These are phyloP conservation scores for Platysternon megacephalum DNA, from an alignment of 2,113 vertebrate genomes.

Conservation along the genomic window DNA sequence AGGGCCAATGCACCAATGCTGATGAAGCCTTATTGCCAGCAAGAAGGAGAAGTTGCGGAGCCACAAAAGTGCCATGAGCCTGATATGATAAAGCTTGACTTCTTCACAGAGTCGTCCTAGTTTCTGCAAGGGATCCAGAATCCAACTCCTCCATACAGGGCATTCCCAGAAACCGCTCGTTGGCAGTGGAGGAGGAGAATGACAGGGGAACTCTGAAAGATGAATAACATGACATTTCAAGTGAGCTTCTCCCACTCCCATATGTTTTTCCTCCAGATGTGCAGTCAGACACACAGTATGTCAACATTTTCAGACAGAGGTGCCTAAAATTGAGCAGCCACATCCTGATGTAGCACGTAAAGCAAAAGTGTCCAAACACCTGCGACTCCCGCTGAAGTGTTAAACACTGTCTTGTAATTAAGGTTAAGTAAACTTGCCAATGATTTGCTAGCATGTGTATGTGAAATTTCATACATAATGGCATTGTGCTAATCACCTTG, in stretches of 20 bases:
- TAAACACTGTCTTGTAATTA: background rate
- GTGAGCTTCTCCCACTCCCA: background rate
- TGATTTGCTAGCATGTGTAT: background rate
- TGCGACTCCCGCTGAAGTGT: background rate
- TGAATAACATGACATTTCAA: background rate
- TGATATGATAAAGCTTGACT: background rate
- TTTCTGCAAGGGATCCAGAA: background rate
- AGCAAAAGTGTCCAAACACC: background rate
- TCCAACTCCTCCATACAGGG: background rate
- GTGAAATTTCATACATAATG: background rate
- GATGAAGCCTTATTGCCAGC: background rate
- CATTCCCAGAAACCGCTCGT: background rate
- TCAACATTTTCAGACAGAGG: background rate
- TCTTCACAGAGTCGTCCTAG: background rate
- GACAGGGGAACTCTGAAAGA: fast-evolving
- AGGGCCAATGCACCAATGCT: no score
- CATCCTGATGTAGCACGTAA: background rate
- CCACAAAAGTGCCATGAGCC: background rate
- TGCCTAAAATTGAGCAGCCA: background rate
- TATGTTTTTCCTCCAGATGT: background rate
- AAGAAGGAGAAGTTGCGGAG: no score
- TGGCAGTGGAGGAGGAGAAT: background rate
- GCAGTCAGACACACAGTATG: background rate
- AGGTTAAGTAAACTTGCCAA: background rate
- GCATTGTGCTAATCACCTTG: background rate